phyloP scores from a whole-genome alignment of 2,888 invertebrate genomes.

The Callimorpha dominula region DNA sequence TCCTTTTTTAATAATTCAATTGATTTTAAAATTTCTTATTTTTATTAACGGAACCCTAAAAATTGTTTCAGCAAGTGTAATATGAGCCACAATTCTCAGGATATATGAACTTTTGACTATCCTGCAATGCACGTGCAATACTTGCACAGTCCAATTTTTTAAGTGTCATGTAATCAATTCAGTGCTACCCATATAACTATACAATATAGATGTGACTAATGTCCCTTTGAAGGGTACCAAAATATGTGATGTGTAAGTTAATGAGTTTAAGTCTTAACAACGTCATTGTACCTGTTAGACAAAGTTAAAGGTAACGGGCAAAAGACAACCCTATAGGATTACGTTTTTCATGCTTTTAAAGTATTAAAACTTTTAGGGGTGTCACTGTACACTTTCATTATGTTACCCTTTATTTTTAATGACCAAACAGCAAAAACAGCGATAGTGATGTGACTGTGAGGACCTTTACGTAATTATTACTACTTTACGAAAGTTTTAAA shows the following conservation, averaged over 20 bases:
- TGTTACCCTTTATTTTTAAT: constrained; percentile 6
- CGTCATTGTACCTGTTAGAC: constrained; percentile 37
- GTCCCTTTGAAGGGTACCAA: not conserved
- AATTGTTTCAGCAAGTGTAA: too few species aligned
- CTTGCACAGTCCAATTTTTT: not conserved
- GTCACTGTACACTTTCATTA: constrained; percentile 12
- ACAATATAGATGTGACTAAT: not conserved
- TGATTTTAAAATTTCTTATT: too few species aligned
- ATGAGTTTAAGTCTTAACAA: constrained; percentile 19
- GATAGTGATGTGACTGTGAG: not conserved
- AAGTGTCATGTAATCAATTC: not conserved
- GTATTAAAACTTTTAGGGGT: constrained; percentile 27
- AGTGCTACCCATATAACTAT: not conserved
- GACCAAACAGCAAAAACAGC: not conserved
- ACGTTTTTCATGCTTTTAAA: constrained; percentile 37
- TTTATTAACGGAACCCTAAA: too few species aligned
- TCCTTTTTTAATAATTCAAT: too few species aligned
- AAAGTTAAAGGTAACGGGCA: constrained; percentile 19
- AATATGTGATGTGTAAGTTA: constrained; percentile 11
- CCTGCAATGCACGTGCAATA: not conserved
- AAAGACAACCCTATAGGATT: constrained; percentile 48
- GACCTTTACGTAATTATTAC: not conserved
- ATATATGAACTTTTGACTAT: too few species aligned
- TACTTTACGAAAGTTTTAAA: not conserved
- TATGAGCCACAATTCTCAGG: too few species aligned